Evolutionary conservation across 2,888 invertebrate species (phyloP).

Genomic region (Melolontha melolontha): DNA sequence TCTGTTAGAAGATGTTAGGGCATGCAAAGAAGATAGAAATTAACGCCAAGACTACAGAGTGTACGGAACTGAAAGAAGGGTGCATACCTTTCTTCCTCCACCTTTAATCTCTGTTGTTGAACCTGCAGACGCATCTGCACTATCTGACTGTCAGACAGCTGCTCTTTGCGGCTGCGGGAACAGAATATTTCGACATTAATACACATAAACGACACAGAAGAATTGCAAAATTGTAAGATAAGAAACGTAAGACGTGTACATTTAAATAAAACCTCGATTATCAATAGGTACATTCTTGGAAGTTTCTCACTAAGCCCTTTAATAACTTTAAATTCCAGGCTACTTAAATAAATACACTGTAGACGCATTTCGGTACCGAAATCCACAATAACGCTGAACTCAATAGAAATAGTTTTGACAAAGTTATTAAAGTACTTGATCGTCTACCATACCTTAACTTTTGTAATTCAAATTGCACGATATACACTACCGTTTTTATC

Average conservation of each 20-base stretch:
- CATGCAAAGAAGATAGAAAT: conserved; percentile 7
- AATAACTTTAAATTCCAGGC: no score
- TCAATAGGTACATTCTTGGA: no score
- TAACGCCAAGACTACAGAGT: conserved; percentile 19
- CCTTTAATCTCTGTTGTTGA: conserved; percentile 82
- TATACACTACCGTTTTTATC: no score
- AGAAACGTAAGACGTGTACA: not conserved
- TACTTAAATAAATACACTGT: no score
- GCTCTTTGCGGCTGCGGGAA: conserved; percentile 73
- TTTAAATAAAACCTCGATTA: conserved; percentile 48
- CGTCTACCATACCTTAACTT: no score
- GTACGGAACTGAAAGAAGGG: conserved; percentile 48
- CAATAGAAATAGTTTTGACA: no score
- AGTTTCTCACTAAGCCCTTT: no score
- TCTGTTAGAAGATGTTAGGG: not conserved
- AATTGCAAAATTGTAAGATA: not conserved
- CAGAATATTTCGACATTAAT: conserved; percentile 55
- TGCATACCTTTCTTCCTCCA: conserved; percentile 83
- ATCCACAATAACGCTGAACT: no score
- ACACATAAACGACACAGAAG: conserved; percentile 37
- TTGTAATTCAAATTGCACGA: no score
- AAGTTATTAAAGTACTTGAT: no score
- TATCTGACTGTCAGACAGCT: conserved; percentile 83
- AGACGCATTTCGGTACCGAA: no score
- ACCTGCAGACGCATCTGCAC: conserved; percentile 85